Evolutionary conservation across 2,797 vertebrate species (phyloP).

Genomic region (Pseudopleuronectes americanus): DNA sequence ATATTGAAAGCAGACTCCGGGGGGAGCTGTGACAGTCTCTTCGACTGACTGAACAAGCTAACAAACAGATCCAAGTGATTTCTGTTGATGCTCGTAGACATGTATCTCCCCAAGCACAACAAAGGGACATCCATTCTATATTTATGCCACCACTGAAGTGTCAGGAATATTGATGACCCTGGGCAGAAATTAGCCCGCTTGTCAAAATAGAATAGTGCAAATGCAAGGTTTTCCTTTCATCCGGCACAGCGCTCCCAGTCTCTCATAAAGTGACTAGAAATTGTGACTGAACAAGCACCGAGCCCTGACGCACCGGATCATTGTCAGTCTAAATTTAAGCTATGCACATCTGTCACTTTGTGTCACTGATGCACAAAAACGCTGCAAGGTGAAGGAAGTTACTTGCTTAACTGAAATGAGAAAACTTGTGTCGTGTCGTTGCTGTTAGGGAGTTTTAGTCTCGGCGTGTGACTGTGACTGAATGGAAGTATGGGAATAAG

Average conservation of each 20-base stretch:
- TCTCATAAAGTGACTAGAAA: slow-evolving; percentile 60
- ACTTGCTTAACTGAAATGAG: slow-evolving; percentile 62
- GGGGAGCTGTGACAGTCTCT: slow-evolving; percentile 59
- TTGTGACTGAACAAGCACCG: slow-evolving; percentile 70
- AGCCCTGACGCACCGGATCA: slow-evolving; percentile 61
- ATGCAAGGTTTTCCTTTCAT: slow-evolving; percentile 54
- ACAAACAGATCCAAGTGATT: slow-evolving; percentile 73
- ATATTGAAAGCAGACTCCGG: slow-evolving; percentile 73
- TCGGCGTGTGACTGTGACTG: slow-evolving; percentile 44
- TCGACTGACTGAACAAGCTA: slow-evolving; percentile 69
- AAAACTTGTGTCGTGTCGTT: slow-evolving; percentile 57
- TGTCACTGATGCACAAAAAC: slow-evolving; percentile 49
- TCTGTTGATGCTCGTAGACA: slow-evolving; percentile 71
- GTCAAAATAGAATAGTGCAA: slow-evolving; percentile 74
- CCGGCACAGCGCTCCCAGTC: slow-evolving; percentile 42
- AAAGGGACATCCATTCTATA: slow-evolving; percentile 73
- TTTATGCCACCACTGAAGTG: slow-evolving; percentile 73
- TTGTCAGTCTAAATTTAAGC: slow-evolving; percentile 77
- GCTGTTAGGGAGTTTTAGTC: slow-evolving; percentile 55
- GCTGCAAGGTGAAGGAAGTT: slow-evolving; percentile 65
- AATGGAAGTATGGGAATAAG: slow-evolving; percentile 45
- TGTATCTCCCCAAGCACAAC: slow-evolving; percentile 74
- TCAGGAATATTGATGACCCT: slow-evolving; percentile 82
- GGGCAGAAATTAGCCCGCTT: slow-evolving; percentile 75
- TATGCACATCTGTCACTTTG: slow-evolving; percentile 67